Conservation (phyloP, 2,888 invertebrate genomes). For the Bombylius discolor region DNA sequence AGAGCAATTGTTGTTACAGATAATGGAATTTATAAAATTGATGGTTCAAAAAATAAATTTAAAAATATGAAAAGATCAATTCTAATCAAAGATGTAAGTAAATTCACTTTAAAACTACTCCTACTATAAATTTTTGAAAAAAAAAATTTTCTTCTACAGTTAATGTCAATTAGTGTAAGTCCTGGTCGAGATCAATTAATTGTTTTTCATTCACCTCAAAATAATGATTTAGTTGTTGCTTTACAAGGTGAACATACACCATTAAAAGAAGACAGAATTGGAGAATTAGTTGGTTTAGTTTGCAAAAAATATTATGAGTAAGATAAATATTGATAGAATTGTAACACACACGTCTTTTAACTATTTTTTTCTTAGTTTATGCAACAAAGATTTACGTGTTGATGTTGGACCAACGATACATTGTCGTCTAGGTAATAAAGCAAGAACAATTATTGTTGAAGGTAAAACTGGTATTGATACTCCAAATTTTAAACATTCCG, state of each 20-base stretch:
- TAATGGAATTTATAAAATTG: constrained; percentile 72
- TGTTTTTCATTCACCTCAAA: constrained; percentile 71
- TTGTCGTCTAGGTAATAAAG: constrained; percentile 76
- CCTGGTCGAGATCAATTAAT: constrained; percentile 78
- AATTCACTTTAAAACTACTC: background rate
- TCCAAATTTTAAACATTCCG: constrained; percentile 30
- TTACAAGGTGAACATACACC: constrained; percentile 38
- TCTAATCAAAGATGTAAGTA: constrained; percentile 54
- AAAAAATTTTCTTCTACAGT: no score
- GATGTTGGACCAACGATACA: constrained; percentile 59
- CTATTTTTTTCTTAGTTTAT: constrained; percentile 40
- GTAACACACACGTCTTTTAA: no score
- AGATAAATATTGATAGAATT: constrained; percentile 30
- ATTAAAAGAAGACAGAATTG: constrained; percentile 59
- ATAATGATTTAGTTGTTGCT: constrained; percentile 82
- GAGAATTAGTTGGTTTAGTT: constrained; percentile 74
- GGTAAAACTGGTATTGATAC: constrained; percentile 29
- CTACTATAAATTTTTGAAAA: background rate
- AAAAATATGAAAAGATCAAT: constrained; percentile 79
- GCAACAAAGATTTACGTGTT: constrained; percentile 56
- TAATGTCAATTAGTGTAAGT: constrained; percentile 75
- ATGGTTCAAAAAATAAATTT: constrained; percentile 60
- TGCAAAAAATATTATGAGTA: constrained; percentile 64
- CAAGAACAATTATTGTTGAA: constrained; percentile 35
- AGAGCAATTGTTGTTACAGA: constrained; percentile 83